Evolutionary conservation across 2,797 vertebrate genomes (phyloP), one percentile per base, ranked within the genome.

Genomic region (Iguana delicatissima): DNA sequence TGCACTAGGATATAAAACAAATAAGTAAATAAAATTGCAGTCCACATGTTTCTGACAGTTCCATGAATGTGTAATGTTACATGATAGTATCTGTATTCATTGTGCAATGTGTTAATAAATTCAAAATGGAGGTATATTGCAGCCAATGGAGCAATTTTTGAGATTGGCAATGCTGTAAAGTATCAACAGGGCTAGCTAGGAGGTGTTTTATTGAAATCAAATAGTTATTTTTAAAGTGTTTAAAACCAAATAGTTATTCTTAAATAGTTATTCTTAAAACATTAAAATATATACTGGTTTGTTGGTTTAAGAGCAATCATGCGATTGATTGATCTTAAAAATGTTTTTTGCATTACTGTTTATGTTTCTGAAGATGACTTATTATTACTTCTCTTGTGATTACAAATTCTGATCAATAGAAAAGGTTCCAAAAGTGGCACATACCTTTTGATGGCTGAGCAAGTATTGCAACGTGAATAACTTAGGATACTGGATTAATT

Each of bases 401-500:
- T 14, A 38, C 35, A 46, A 46, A 67, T 46, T 84, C 24, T 67
- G 46, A 50, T 32, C 38, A 84, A 67, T 24, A 8, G 10, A 29
- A 64, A 69, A 32, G 38, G 32, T 81, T 89, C 22, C 59, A 89
- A 38, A 92, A 85, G 1, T 24, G 42, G 12, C 29, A 18, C 22
- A 59, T 16, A 12, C 77, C 0, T 69, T 88, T 59, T 24, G 6
- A 0, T 8, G 67, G 73, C 42, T 92, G 35, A 42, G 24, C 10
- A 89, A 89, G 38, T 20, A 89, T 82, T n/a, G 22, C 89, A 32
- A 13, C 83, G 73, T 80, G n/a, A 55, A 20, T 4, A 10, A 81
- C 5, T 0, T 1, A 26, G 92, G 86, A 32, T 0, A 52, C 46
- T 55, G 22, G 52, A 55, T 35, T 46, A 12, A 59, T 73, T 59